Base-by-base conservation (phyloP, 2,888 invertebrate genomes). In the Tribolium freemani region DNA sequence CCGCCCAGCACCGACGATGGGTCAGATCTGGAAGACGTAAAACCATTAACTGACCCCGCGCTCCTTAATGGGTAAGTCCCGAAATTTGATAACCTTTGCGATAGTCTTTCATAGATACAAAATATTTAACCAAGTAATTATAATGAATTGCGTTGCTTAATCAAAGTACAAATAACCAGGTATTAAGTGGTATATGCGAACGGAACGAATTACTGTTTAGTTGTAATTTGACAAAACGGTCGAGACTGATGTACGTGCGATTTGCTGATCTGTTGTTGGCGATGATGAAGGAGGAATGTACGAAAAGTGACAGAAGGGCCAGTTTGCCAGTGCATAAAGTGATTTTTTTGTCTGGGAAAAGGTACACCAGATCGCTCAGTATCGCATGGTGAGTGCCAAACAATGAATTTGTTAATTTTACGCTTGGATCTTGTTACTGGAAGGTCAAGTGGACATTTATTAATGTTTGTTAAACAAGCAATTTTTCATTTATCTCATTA, bases 31-130 rank as follows among this genome's bases (percentile, higher is more conserved):
- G 85, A 86, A 81, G 85, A 85, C 76, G 80, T 82, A 83, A 84
- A 81, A 79, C 79, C 74, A 67, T 78, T 73, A 74, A 76, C 73
- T 57, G 85, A 85, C 81, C 85, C 85, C 81, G 83, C 84, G 82
- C 83, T 85, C 82, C 86, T 85, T 76, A 84, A 86, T 86, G 86
- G 85, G 86, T 86, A 80, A 86, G 85, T 83, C 13, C 5, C 30
- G 31, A 44, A 51, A 50, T 51, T 26, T 48, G 61, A 61, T 63
- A 70, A 70, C 63, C 53, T 69, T 26, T 53, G 11, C 21, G 8
- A 53, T 20, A 20, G 53, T 64, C n/a, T 3, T 54, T 11, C 51
- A 44, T 2, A 69, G 50, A 6, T 11, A 54, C 10, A 50, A 64
- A 58, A 67, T 67, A 60, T 71, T 71, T 69, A 31, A 53, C 60